These are phyloP conservation scores for Coboldia fuscipes DNA, from an alignment of 1,140 invertebrate species.

Conservation along the genomic window DNA sequence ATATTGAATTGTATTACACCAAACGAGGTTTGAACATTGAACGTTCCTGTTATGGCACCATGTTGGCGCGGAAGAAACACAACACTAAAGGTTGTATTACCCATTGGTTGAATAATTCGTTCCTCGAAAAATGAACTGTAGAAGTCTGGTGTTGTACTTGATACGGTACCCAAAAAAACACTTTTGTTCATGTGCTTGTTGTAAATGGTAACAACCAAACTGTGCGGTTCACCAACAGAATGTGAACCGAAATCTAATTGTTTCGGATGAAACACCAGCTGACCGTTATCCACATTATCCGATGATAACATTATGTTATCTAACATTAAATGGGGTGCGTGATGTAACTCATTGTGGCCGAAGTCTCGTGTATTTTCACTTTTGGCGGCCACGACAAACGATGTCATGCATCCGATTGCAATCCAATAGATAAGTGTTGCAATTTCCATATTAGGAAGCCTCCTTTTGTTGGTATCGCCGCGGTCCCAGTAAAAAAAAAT, in stretches of 20 bases:
- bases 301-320: too few species aligned
- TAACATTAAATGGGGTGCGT: too few species aligned
- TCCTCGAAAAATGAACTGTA: conserved; percentile 84
- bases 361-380: too few species aligned
- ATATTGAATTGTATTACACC: conserved; percentile 62
- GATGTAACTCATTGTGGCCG: too few species aligned
- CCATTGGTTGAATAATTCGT: conserved; percentile 72
- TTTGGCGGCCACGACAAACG: too few species aligned
- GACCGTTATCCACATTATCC: too few species aligned
- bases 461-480: too few species aligned
- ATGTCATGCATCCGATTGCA: too few species aligned
- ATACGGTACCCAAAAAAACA: conserved; percentile 68
- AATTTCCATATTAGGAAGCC: too few species aligned
- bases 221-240: conserved; percentile 60
- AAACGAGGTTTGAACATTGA: conserved; percentile 84
- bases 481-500: too few species aligned
- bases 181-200: conserved; percentile 50
- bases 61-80: conserved; percentile 82
- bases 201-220: conserved; percentile 55
- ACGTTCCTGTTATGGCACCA: conserved; percentile 65
- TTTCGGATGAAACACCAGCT: conserved; percentile 13
- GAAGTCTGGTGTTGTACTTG: conserved; percentile 69
- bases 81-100: conserved; percentile 88
- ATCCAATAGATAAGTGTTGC: too few species aligned
- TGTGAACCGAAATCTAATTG: conserved; percentile 27